These are phyloP conservation scores for Trichonephila clavata DNA, from an alignment of 1,140 invertebrate species.

Conservation along the genomic window DNA sequence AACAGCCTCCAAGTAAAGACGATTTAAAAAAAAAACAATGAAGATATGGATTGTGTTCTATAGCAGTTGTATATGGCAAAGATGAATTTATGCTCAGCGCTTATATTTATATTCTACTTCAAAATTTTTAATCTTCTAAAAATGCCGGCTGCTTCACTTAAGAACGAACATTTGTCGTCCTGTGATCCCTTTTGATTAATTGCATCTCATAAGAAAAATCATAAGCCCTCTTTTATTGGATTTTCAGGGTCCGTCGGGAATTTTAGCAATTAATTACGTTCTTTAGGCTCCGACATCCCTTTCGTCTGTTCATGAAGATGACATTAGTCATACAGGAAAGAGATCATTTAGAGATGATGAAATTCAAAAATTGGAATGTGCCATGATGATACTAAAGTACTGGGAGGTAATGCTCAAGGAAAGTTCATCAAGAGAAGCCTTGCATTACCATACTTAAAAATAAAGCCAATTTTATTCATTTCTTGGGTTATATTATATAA, in stretches of 20 bases:
- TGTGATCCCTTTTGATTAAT: not conserved
- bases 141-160: not conserved
- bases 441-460: too few species aligned
- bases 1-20: too few species aligned
- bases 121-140: too few species aligned
- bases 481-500: too few species aligned
- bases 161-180: not conserved
- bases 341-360: not conserved
- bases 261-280: slow-evolving; percentile 45
- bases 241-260: slow-evolving; percentile 8
- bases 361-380: not conserved
- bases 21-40: too few species aligned
- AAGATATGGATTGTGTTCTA: too few species aligned
- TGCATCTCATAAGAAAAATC: slow-evolving; percentile 18
- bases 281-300: not conserved
- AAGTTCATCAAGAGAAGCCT: too few species aligned
- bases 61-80: too few species aligned
- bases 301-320: slow-evolving; percentile 43
- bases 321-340: slow-evolving; percentile 19
- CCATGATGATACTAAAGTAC: not conserved
- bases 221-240: not conserved
- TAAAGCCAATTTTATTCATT: too few species aligned
- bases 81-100: too few species aligned
- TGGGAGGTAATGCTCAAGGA: too few species aligned
- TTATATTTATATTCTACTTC: too few species aligned